Conservation (phyloP, 2,113 vertebrate genomes). For the Acrocephalus arundinaceus region DNA sequence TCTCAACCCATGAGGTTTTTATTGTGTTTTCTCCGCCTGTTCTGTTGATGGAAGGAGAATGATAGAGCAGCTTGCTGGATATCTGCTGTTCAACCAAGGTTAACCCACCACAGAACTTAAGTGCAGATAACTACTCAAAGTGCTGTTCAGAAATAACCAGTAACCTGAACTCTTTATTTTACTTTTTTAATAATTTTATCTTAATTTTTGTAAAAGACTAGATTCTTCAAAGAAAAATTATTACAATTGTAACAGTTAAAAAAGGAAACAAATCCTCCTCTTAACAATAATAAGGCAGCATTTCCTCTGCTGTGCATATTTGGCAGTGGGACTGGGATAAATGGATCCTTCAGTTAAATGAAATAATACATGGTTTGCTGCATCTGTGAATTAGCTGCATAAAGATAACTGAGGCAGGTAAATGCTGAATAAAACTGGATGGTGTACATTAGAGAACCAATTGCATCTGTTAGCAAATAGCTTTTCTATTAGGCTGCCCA, state of each 20-base stretch:
- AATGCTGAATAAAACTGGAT: slow-evolving; percentile 36
- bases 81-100: not conserved
- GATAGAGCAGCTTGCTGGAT: not conserved
- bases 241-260: not conserved
- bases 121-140: not conserved
- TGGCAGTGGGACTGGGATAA: not conserved
- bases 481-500: not conserved
- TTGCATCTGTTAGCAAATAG: not conserved
- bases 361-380: slow-evolving; percentile 27
- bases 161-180: not conserved
- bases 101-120: not conserved
- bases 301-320: not conserved
- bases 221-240: not conserved
- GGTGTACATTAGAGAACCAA: not conserved
- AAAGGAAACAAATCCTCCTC: not conserved
- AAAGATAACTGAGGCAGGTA: slow-evolving; percentile 59
- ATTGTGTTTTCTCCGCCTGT: not conserved
- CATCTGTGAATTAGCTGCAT: slow-evolving; percentile 38
- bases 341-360: slow-evolving; percentile 2
- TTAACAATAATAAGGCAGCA: not conserved
- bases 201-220: not conserved
- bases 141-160: not conserved
- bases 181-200: not conserved
- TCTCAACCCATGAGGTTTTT: rapidly evolving
- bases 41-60: not conserved